A percentile compares a stretch with the other conserved stretches of the same genome.
Conservation (phyloP, 2,113 vertebrate genomes). For the Varanus komodoensis region DNA sequence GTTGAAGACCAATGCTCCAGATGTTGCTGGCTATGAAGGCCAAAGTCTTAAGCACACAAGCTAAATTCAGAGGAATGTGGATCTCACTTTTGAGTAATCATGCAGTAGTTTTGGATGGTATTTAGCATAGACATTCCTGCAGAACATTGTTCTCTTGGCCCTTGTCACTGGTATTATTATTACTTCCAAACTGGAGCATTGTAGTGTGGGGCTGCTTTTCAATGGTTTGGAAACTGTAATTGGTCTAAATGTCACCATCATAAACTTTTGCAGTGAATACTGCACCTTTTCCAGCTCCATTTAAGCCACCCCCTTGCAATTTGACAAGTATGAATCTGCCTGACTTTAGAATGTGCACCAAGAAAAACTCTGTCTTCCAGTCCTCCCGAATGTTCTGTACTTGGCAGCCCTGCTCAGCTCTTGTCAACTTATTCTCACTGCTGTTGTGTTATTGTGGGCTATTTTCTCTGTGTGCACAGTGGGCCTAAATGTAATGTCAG, state of each 20-base stretch:
- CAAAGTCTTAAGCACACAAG: no score
- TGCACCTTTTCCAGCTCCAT: neutral
- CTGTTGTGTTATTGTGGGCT: neutral
- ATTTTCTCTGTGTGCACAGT: neutral
- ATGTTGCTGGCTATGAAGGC: no score
- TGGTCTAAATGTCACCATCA: neutral
- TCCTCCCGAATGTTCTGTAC: no score
- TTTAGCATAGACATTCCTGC: neutral
- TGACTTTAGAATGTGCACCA: neutral
- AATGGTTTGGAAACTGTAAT: neutral
- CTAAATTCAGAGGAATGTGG: neutral
- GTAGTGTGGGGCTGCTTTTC: neutral
- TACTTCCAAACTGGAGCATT: neutral
- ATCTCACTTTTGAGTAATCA: neutral
- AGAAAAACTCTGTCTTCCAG: no score
- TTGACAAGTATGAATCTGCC: neutral
- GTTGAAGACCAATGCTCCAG: no score
- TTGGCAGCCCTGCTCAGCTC: no score
- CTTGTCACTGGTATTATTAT: neutral
- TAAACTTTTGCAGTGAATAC: neutral
- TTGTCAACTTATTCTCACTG: neutral
- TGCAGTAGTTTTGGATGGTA: neutral
- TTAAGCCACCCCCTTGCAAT: neutral
- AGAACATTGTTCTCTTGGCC: neutral
- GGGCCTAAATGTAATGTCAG: neutral